Evolutionary conservation across 2,888 invertebrate genomes (phyloP), one percentile per base, ranked within the genome.

Genomic region (Sabellastarte sp.): DNA sequence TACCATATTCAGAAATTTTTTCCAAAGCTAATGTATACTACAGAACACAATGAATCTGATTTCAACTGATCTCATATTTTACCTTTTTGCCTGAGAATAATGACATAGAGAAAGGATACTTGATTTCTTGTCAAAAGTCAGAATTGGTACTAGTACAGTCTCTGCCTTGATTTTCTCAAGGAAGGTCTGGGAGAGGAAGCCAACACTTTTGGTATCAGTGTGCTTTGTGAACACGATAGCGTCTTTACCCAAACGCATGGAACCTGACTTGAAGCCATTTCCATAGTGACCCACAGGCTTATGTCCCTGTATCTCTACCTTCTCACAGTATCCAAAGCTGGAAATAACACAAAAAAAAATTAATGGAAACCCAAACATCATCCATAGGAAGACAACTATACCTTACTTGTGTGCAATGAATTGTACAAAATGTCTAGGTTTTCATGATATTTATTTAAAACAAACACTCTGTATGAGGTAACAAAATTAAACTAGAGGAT

Each of bases 251-350:
- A 82, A 74, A 20, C 81, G 74, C 82, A 82, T 82, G n/a, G 79
- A 79, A 3, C 82, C 82, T 3, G 79, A 79, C 66, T 82, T 82
- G 69, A 82, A 82, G 1, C 82, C 82, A 63, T 82, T 82, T 3
- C 82, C 82, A 74, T 81, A 82, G 32, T 76, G 73, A 53, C 82
- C 82, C 57, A 82, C 79, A 4, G 82, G 80, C 50, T 74, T 73
- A 56, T 77, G 75, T n/a, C 71, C 71, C 20, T 72, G 68, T 3
- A 76, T 62, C 28, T 68, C 67, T 10, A 65, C 70, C 60, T 74
- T 74, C 50, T 80, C 80, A 68, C 79, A 79, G 68, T 75, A 82
- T 5, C 82, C 82, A 75, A 82, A 80, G 65, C 82, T 82, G 73
- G 59, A 74, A 74, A 15, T 26, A 52, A 24, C 31, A 28, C 29